Evolutionary conservation across 2,113 vertebrate species (phyloP), one percentile per base, ranked within the genome.

Genomic region (Rhea americana): DNA sequence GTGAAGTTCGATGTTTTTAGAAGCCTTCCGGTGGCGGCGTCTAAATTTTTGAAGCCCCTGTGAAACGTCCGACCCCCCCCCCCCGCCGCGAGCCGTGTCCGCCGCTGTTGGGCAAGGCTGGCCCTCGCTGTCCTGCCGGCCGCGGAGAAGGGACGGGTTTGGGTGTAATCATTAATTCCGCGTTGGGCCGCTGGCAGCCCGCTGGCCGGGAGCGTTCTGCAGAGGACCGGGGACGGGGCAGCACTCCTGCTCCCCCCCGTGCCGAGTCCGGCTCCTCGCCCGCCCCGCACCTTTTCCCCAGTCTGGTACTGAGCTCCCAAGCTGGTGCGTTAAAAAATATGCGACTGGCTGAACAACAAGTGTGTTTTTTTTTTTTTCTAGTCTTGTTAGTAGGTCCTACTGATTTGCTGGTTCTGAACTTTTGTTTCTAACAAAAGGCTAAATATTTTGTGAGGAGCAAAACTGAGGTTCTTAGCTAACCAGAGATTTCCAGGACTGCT

Each of bases 111-210:
- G 61, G 72, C 83, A 94, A 91, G 87, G 93, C 96, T 90, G 95
- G 95, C 90, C 82, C 93, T 95, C 32, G 91, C 94, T 88, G 87
- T 91, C 96, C 95, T 90, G 90, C 91, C 77, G 93, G 91, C 87
- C 95, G 91, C 93, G 91, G 91, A 95, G 96, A 96, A 94, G 94
- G 94, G 82, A 96, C 80, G 82, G 95, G 88, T 94, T 93, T 96
- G 95, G 94, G 93, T 96, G 82, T 67, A 94, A 94, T 96, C 94
- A 94, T 96, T 96, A 96, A 95, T 94, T 95, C 95, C 86, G 96
- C 93, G 95, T 93, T 95, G 75, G 94, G 94, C 94, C 94, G 87
- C 82, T n/a, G 1, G 85, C 93, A 95, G 90, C 90, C 93, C 94
- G 93, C 91, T 94, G 91, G 93, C 95, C 93, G 95, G 93, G 94